Percentiles rank a stretch among this genome's conserved stretches.
Evolutionary conservation across 2,888 invertebrate genomes (phyloP).

Genomic region (Drosophila anomalata): DNA sequence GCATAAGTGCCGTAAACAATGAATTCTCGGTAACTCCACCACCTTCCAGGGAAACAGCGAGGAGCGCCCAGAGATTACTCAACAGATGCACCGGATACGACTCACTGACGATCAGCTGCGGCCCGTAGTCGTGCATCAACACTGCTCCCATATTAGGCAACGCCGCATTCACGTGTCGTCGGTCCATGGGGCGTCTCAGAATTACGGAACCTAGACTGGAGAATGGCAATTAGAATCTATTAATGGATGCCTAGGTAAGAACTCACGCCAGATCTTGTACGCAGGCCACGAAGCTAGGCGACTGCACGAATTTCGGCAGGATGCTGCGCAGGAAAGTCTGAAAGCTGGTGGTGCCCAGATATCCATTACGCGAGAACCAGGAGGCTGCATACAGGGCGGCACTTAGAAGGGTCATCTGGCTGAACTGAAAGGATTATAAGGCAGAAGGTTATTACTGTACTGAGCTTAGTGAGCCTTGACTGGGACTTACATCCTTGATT

Average conservation of each 20-base stretch:
- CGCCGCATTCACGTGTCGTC: slow-evolving; percentile 80
- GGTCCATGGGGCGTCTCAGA: slow-evolving; percentile 70
- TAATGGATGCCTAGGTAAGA: neutral
- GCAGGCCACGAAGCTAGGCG: slow-evolving; percentile 71
- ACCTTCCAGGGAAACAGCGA: slow-evolving; percentile 60
- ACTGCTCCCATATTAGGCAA: slow-evolving; percentile 82
- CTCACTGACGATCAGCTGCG: slow-evolving; percentile 80
- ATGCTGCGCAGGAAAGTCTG: slow-evolving; percentile 75
- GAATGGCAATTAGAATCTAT: slow-evolving; percentile 22
- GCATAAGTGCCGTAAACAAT: slow-evolving; percentile 69
- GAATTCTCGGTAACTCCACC: slow-evolving; percentile 47
- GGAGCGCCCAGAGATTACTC: slow-evolving; percentile 76
- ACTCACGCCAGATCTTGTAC: slow-evolving; percentile 73
- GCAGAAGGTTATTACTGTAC: neutral
- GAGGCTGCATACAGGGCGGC: slow-evolving; percentile 74
- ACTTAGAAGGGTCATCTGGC: slow-evolving; percentile 81
- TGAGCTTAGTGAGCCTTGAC: neutral
- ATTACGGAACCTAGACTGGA: slow-evolving; percentile 78
- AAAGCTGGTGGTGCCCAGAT: slow-evolving; percentile 58
- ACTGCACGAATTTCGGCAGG: slow-evolving; percentile 76
- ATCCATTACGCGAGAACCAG: slow-evolving; percentile 70
- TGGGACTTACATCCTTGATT: slow-evolving; percentile 76
- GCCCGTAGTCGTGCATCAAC: slow-evolving; percentile 74
- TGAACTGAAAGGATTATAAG: slow-evolving; percentile 77
- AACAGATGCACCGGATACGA: slow-evolving; percentile 81